Evolutionary conservation across 2,113 vertebrate species (phyloP).

Genomic region (Haemorhous mexicanus): DNA sequence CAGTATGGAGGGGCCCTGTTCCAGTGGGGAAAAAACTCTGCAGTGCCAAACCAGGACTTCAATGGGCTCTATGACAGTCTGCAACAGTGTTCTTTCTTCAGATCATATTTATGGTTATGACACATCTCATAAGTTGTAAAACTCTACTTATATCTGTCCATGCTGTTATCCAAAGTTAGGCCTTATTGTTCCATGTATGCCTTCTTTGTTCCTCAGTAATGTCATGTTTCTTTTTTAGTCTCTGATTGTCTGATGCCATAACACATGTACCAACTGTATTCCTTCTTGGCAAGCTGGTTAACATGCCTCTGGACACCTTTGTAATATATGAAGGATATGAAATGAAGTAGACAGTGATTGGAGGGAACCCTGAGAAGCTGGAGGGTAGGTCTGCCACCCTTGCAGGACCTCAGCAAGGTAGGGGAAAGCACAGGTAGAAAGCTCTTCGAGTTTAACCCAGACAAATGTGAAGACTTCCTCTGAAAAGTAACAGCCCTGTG

Average conservation of each 20-base stretch:
- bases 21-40: constrained; percentile 4
- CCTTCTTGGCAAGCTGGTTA: neutral
- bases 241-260: neutral
- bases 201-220: neutral
- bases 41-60: constrained; percentile 10
- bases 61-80: neutral
- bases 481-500: neutral
- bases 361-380: neutral
- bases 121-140: neutral
- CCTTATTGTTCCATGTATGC: neutral
- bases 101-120: neutral
- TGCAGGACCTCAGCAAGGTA: neutral
- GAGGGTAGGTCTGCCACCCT: neutral
- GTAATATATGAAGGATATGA: neutral
- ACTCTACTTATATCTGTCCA: neutral
- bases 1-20: neutral
- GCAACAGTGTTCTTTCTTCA: neutral
- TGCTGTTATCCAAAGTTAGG: neutral
- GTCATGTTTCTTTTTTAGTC: constrained; percentile 6
- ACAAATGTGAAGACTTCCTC: neutral
- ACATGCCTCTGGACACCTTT: neutral
- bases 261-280: neutral
- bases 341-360: neutral
- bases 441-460: neutral
- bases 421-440: neutral